phyloP scores from a whole-genome alignment of 2,888 invertebrate genomes.

The Hipparchia semele region DNA sequence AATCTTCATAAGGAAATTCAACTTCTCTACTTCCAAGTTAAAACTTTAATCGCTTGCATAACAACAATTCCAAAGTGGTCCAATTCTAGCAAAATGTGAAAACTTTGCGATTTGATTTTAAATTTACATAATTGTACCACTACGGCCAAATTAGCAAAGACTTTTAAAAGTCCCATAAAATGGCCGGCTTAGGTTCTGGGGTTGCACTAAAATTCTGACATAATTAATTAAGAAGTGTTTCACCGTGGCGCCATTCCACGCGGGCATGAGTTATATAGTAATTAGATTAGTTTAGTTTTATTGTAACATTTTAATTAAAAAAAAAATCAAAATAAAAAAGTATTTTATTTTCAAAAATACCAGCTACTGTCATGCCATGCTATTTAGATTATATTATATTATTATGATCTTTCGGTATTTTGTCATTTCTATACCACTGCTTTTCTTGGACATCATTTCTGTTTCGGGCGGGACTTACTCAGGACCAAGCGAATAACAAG shows the following conservation, averaged over 20 bases:
- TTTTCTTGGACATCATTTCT: no score
- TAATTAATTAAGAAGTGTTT: background rate
- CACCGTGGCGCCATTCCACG: no score
- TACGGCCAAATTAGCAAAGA: slow-evolving; percentile 35
- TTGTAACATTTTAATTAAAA: no score
- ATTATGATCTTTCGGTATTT: background rate
- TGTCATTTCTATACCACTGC: no score
- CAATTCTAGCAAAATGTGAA: slow-evolving; percentile 27
- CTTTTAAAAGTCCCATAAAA: slow-evolving; percentile 23
- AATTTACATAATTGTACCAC: slow-evolving; percentile 38
- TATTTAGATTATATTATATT: no score
- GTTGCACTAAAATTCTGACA: background rate
- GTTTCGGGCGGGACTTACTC: no score
- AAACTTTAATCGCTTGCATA: slow-evolving; percentile 36
- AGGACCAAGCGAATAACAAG: no score
- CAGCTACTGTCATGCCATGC: no score
- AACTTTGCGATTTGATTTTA: slow-evolving; percentile 35
- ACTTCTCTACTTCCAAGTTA: slow-evolving; percentile 26
- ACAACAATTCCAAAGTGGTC: slow-evolving; percentile 32
- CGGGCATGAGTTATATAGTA: no score
- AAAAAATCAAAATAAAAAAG: no score
- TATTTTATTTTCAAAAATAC: no score
- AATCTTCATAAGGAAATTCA: slow-evolving; percentile 17
- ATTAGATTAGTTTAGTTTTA: no score
- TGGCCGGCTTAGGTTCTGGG: background rate